phyloP scores from a whole-genome alignment of 2,888 invertebrate genomes.

The Caradrina kadenii region DNA sequence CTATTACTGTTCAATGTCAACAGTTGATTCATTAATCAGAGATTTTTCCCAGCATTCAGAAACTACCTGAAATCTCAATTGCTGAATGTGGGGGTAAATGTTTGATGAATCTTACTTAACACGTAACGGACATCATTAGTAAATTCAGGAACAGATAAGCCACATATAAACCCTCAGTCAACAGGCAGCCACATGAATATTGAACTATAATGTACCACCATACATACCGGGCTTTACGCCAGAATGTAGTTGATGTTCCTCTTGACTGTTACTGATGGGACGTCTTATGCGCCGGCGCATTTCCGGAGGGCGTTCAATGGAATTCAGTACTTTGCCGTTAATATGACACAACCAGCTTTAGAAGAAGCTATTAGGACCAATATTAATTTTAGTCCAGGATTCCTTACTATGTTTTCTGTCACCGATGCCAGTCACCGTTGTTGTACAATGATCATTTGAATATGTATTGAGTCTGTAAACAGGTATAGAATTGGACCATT shows the following conservation, averaged over 20 bases:
- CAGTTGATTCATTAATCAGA: too few relatives aligned
- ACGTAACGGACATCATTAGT: not conserved
- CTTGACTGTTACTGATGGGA: constrained; percentile 38
- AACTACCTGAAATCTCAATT: not conserved
- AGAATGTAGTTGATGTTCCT: constrained; percentile 36
- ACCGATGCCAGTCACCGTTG: not conserved
- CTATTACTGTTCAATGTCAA: too few relatives aligned
- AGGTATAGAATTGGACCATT: too few relatives aligned
- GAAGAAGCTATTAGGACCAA: not conserved
- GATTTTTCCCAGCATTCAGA: not conserved
- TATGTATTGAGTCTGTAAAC: too few relatives aligned
- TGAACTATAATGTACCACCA: constrained; percentile 19
- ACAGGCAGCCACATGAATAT: constrained; percentile 28
- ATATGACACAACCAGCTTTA: not conserved
- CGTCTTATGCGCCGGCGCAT: constrained; percentile 32
- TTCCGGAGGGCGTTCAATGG: constrained; percentile 41
- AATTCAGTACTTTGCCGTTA: constrained; percentile 3
- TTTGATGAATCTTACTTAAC: not conserved
- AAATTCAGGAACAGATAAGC: constrained; percentile 5
- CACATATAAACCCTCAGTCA: constrained; percentile 27
- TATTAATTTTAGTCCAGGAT: not conserved
- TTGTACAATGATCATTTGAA: too few relatives aligned
- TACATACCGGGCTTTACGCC: constrained; percentile 58
- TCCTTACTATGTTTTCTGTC: not conserved
- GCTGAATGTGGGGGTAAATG: not conserved